These are phyloP conservation scores for Nyctibius grandis DNA, from an alignment of 2,797 vertebrate genomes.

Conservation along the genomic window DNA sequence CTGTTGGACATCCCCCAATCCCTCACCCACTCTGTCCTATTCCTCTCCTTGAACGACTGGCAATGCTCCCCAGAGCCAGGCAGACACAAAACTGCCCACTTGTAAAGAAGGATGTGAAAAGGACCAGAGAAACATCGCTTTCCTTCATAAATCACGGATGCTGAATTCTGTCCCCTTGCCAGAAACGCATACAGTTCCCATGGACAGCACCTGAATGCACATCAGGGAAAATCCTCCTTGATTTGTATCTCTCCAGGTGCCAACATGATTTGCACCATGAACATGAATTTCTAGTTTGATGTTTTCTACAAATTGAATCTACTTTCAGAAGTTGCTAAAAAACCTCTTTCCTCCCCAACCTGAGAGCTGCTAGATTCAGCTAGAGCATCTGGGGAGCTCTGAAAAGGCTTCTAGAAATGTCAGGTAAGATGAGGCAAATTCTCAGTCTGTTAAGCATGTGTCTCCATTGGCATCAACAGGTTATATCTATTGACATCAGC, in stretches of 20 bases:
- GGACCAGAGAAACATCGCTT: background rate
- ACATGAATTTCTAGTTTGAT: background rate
- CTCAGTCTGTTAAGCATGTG: background rate
- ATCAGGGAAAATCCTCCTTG: background rate
- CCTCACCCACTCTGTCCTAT: background rate
- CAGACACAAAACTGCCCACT: background rate
- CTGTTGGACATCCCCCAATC: fast-evolving
- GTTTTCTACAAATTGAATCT: background rate
- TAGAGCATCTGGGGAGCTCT: background rate
- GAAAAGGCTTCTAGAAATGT: background rate
- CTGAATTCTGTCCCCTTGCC: background rate
- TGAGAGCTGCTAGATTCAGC: background rate
- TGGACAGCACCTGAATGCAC: background rate
- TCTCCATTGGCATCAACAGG: background rate
- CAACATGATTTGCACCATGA: background rate
- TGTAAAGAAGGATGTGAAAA: background rate
- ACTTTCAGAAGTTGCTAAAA: background rate
- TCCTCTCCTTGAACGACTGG: background rate
- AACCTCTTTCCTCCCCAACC: background rate
- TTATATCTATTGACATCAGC: background rate
- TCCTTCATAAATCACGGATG: background rate
- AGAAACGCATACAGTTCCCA: background rate
- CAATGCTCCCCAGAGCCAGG: background rate
- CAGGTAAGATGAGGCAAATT: background rate
- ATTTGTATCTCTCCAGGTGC: background rate